A percentile compares a stretch with the other conserved stretches of the same genome.
These are phyloP conservation scores for Diadema setosum DNA, from an alignment of 35 echinoderm and acorn worm species.

Conservation along the genomic window DNA sequence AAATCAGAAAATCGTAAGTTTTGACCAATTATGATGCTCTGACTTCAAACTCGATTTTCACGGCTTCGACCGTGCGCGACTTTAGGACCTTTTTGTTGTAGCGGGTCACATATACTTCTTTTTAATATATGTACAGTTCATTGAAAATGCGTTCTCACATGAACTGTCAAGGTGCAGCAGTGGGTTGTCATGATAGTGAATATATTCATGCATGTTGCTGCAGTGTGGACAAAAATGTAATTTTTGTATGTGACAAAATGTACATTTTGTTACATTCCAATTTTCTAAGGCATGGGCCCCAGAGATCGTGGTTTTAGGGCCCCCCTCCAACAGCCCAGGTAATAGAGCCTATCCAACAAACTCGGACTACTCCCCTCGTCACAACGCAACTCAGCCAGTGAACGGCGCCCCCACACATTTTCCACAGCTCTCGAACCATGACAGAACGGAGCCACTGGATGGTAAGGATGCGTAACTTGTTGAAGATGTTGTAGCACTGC, in stretches of 20 bases:
- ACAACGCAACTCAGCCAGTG: conserved; percentile 5
- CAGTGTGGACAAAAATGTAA: background rate
- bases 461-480: too few relatives aligned
- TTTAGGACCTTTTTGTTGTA: too few relatives aligned
- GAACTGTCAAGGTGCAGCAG: background rate
- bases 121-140: background rate
- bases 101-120: too few relatives aligned
- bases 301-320: conserved; percentile 52
- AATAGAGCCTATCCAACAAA: background rate
- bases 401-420: background rate
- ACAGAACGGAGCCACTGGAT: conserved; percentile 1
- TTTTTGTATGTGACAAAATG: background rate
- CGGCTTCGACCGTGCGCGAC: too few relatives aligned
- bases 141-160: background rate
- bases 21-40: too few relatives aligned
- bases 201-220: background rate
- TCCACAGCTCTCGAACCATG: conserved; percentile 9
- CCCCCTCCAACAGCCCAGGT: background rate
- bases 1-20: too few relatives aligned
- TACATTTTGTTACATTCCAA: background rate
- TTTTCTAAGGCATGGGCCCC: conserved; percentile 25
- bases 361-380: background rate
- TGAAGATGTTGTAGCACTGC: too few relatives aligned
- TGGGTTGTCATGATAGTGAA: background rate
- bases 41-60: too few relatives aligned